These are phyloP conservation scores for Odontesthes bonariensis DNA, from an alignment of 2,113 vertebrate species.

Conservation along the genomic window DNA sequence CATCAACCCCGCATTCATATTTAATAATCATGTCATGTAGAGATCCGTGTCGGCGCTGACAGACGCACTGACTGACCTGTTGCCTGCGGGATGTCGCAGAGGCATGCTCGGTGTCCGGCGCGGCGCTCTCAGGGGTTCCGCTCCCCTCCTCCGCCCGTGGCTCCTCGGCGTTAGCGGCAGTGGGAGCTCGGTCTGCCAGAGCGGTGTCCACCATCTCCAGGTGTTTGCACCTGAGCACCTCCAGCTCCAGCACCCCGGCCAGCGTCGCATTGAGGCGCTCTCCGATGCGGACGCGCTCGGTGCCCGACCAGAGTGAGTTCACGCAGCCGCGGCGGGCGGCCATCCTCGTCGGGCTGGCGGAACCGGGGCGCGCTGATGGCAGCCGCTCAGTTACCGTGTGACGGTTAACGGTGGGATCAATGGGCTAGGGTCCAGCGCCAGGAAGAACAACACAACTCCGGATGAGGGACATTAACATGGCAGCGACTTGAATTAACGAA, in stretches of 20 bases:
- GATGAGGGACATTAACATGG: constrained; percentile 46
- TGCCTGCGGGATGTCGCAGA: constrained; percentile 81
- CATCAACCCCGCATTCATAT: constrained; percentile 63
- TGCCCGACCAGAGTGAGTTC: constrained; percentile 86
- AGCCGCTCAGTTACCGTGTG: constrained; percentile 35
- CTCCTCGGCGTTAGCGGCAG: constrained; percentile 26
- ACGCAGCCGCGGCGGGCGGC: constrained; percentile 79
- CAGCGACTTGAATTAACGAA: constrained; percentile 17
- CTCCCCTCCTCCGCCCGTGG: constrained; percentile 47
- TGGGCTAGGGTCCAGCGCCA: constrained; percentile 48
- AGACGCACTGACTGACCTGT: constrained; percentile 82
- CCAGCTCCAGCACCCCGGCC: constrained; percentile 86
- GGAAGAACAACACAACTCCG: constrained; percentile 44
- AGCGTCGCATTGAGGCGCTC: constrained; percentile 86
- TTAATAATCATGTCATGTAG: constrained; percentile 61
- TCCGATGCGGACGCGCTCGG: constrained; percentile 84
- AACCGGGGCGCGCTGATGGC: constrained; percentile 41
- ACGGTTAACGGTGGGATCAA: not conserved
- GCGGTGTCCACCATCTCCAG: constrained; percentile 80
- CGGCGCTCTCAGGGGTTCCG: constrained; percentile 49
- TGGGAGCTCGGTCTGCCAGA: constrained; percentile 63
- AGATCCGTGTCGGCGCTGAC: constrained; percentile 41
- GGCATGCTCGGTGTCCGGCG: constrained; percentile 61
- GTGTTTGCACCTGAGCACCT: constrained; percentile 82
- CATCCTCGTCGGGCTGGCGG: constrained; percentile 63